Evolutionary conservation across 35 echinoderm and acorn worm species (phyloP).

Genomic region (Apostichopus californicus): DNA sequence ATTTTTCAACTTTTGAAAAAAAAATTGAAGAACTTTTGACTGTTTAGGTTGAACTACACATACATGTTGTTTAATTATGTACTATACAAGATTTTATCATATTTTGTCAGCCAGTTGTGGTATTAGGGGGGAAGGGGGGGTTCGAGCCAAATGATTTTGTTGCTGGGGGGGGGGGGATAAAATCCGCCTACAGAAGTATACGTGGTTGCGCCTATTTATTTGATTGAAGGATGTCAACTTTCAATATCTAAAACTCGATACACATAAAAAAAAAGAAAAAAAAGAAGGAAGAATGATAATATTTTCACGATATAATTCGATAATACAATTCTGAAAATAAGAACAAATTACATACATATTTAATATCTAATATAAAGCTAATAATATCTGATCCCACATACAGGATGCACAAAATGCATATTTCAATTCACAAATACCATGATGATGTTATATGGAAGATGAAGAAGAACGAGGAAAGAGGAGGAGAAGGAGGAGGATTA

Average conservation of each 20-base stretch:
- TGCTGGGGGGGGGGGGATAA: too few species aligned
- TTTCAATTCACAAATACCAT: conserved; percentile 19
- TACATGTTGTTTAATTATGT: too few species aligned
- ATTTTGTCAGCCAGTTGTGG: too few species aligned
- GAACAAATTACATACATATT: background rate
- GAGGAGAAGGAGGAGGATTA: background rate
- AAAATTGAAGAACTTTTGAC: too few species aligned
- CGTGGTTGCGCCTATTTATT: too few species aligned
- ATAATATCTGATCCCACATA: conserved; percentile 2
- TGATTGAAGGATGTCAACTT: too few species aligned
- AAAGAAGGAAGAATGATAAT: background rate
- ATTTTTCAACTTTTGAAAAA: too few species aligned
- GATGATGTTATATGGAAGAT: background rate
- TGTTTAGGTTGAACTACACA: too few species aligned
- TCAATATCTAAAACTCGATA: background rate
- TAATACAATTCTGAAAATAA: conserved; percentile 6
- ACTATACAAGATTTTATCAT: too few species aligned
- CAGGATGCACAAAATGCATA: conserved; percentile 2
- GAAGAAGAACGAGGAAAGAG: background rate
- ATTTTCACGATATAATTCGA: conserved; percentile 4
- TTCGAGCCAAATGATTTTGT: too few species aligned
- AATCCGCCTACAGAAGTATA: too few species aligned
- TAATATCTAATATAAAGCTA: background rate
- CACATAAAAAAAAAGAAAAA: background rate
- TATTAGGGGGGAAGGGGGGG: too few species aligned